Conservation (phyloP, 1,140 invertebrate species). For the Amphibalanus amphitrite region DNA sequence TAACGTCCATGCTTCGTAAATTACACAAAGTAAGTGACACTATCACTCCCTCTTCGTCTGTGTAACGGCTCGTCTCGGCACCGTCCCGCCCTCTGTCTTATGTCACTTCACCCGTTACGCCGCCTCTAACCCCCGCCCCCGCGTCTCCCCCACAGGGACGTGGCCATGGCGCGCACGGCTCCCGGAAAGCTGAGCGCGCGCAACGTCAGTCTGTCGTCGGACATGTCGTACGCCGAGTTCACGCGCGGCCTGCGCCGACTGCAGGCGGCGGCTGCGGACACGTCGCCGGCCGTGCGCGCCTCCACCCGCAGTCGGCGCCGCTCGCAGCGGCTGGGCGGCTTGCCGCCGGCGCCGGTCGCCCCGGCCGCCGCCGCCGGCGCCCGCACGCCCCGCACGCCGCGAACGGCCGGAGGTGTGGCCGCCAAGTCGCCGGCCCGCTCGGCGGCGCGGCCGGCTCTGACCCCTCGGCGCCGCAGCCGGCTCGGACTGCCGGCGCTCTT, state of each 20-base stretch:
- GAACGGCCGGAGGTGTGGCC: too few species aligned
- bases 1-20: too few species aligned
- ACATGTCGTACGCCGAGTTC: neutral
- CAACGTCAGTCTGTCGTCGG: neutral
- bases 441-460: neutral
- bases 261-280: neutral
- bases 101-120: neutral
- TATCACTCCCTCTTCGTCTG: too few species aligned
- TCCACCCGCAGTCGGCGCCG: neutral
- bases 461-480: neutral
- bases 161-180: neutral
- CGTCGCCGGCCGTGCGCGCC: neutral
- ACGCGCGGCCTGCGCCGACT: neutral
- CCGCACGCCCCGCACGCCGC: neutral
- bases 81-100: too few species aligned
- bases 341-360: neutral
- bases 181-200: neutral
- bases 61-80: too few species aligned
- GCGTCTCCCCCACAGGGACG: neutral
- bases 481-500: neutral
- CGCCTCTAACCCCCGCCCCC: neutral
- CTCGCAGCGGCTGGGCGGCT: neutral
- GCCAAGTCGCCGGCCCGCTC: too few species aligned
- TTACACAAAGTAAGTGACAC: too few species aligned
- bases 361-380: too few species aligned